A percentile compares a stretch with the other conserved stretches of the same genome.
phyloP scores from a whole-genome alignment of 1,140 invertebrate species.

The Zaprionus camerounensis region DNA sequence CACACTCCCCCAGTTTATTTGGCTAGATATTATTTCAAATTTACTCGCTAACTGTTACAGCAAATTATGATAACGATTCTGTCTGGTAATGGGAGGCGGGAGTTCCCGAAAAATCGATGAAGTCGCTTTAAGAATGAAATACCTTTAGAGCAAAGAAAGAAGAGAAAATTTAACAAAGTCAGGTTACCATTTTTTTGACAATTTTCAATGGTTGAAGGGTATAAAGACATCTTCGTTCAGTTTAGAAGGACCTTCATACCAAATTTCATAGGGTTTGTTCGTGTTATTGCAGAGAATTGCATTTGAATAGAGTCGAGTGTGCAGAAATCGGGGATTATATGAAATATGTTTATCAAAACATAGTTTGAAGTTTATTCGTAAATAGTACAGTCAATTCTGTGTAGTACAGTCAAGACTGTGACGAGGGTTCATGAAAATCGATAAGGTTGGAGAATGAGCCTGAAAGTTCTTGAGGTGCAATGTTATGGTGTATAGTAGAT shows the following conservation, averaged over 20 bases:
- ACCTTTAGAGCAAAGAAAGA: not conserved
- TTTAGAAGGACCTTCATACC: not conserved
- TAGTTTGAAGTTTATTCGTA: no score
- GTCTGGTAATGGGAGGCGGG: not conserved
- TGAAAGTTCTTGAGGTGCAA: no score
- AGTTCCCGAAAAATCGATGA: conserved; percentile 56
- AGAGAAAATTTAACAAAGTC: not conserved
- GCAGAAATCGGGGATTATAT: not conserved
- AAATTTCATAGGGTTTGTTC: not conserved
- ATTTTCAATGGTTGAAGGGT: not conserved
- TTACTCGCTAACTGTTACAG: conserved; percentile 70
- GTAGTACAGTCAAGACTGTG: no score
- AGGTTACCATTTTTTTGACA: no score
- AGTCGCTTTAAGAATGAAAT: conserved; percentile 13
- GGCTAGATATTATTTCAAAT: conserved; percentile 69
- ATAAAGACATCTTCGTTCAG: not conserved
- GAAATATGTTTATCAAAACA: not conserved
- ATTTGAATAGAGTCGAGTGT: not conserved
- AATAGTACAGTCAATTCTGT: no score
- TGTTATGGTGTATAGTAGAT: no score
- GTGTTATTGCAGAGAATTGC: not conserved
- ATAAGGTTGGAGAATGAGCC: not conserved
- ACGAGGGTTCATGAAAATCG: not conserved
- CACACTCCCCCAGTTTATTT: conserved; percentile 43
- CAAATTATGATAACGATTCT: conserved; percentile 56